phyloP scores from a whole-genome alignment of 92 coral and sea anemone genomes.

The Isaurus tuberculatus region DNA sequence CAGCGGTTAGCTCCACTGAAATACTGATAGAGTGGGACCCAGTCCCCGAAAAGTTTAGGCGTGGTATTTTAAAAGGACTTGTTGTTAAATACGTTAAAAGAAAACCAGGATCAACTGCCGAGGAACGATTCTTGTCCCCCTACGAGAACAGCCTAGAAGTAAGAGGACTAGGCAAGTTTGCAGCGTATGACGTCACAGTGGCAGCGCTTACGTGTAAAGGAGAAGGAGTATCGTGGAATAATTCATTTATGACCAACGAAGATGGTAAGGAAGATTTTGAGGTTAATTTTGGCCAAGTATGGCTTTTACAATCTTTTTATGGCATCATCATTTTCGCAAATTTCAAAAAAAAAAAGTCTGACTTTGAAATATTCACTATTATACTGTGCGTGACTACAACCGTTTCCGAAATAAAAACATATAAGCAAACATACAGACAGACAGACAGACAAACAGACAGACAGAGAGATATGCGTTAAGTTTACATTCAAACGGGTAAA shows the following conservation, averaged over 20 bases:
- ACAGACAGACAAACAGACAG: no score
- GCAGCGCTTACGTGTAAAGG: slow-evolving; percentile 19
- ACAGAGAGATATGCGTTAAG: no score
- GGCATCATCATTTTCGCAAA: neutral
- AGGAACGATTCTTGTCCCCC: neutral
- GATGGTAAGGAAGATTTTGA: slow-evolving; percentile 3
- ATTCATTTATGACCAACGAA: slow-evolving; percentile 30
- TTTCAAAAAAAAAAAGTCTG: no score
- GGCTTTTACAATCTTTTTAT: no score
- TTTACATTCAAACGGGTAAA: no score
- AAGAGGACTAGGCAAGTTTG: slow-evolving; percentile 22
- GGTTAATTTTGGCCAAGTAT: neutral
- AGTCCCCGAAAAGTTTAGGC: slow-evolving; percentile 32
- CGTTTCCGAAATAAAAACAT: no score
- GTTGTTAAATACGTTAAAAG: neutral
- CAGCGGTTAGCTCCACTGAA: slow-evolving; percentile 42
- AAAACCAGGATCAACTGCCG: slow-evolving; percentile 1
- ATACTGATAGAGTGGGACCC: slow-evolving; percentile 28
- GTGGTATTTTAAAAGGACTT: slow-evolving; percentile 18
- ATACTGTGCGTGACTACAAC: no score
- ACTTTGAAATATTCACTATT: no score
- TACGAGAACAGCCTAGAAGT: slow-evolving; percentile 21
- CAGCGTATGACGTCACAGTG: slow-evolving; percentile 17
- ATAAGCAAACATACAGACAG: no score
- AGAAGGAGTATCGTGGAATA: slow-evolving; percentile 25